A percentile compares a stretch with the other conserved stretches of the same genome.
Evolutionary conservation across 2,113 vertebrate species (phyloP).

Genomic region (Chroicocephalus ridibundus): DNA sequence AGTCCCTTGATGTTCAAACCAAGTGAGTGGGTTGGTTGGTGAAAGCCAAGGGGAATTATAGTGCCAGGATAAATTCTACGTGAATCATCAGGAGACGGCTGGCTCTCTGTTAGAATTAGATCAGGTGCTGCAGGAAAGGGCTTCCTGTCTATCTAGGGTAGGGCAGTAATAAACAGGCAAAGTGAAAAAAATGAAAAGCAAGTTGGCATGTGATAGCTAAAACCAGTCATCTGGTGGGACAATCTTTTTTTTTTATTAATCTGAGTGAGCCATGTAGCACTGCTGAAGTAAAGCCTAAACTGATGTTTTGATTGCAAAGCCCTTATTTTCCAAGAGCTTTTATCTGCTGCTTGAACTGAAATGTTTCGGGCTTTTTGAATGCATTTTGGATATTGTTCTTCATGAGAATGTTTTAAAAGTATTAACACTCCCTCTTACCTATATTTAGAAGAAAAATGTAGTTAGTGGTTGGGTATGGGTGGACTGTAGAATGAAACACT

Average conservation of each 20-base stretch:
- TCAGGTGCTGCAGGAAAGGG: not conserved
- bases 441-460: not conserved
- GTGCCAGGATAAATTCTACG: slow-evolving; percentile 15
- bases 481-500: not conserved
- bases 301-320: not conserved
- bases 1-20: slow-evolving; percentile 21
- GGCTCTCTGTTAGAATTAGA: not conserved
- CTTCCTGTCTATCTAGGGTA: not conserved
- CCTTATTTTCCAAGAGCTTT: not conserved
- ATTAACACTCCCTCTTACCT: not conserved
- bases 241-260: not conserved
- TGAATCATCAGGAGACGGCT: not conserved
- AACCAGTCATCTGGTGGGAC: not conserved
- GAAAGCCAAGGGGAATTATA: not conserved
- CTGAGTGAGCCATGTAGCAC: not conserved
- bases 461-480: not conserved
- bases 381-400: not conserved
- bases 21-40: not conserved
- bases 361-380: not conserved
- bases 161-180: not conserved
- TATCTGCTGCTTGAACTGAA: not conserved
- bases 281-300: not conserved
- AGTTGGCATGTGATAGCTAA: not conserved
- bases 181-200: not conserved
- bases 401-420: not conserved